Evolutionary conservation across 2,888 invertebrate genomes (phyloP).

Genomic region (Periphyllus acericola): DNA sequence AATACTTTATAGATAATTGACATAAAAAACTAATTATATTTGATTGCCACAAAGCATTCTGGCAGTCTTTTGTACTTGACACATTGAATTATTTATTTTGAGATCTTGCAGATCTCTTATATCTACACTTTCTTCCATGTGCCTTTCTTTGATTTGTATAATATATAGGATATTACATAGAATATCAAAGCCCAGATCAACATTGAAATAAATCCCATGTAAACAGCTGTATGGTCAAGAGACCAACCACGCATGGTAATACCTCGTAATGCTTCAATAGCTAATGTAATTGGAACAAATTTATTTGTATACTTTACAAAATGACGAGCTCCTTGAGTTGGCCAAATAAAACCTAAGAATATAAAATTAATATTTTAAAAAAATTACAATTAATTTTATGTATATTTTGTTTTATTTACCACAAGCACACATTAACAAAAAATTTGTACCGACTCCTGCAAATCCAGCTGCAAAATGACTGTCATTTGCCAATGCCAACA

Average conservation of each 20-base stretch:
- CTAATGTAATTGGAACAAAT: constrained; percentile 61
- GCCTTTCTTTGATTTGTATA: constrained; percentile 55
- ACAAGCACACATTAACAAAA: constrained; percentile 62
- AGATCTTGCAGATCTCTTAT: constrained; percentile 45
- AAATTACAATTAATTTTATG: background rate
- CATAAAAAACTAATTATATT: constrained; percentile 45
- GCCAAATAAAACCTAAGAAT: constrained; percentile 61
- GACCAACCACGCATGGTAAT: constrained; percentile 61
- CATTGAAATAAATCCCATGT: constrained; percentile 54
- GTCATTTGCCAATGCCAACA: constrained; percentile 62
- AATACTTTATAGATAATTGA: constrained; percentile 12
- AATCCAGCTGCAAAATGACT: constrained; percentile 63
- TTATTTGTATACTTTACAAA: constrained; percentile 54
- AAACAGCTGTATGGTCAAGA: constrained; percentile 36
- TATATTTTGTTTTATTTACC: constrained; percentile 38
- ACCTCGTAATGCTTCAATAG: constrained; percentile 60
- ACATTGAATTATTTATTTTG: constrained; percentile 52
- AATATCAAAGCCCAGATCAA: constrained; percentile 56
- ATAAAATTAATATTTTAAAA: background rate
- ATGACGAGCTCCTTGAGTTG: constrained; percentile 60
- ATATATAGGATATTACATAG: constrained; percentile 21
- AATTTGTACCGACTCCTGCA: constrained; percentile 63
- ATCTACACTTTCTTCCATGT: constrained; percentile 53
- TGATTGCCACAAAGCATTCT: constrained; percentile 58
- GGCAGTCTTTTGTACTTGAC: constrained; percentile 62